Base-by-base conservation (phyloP, 2,797 vertebrate genomes). In the Leucoraja ocellata region DNA sequence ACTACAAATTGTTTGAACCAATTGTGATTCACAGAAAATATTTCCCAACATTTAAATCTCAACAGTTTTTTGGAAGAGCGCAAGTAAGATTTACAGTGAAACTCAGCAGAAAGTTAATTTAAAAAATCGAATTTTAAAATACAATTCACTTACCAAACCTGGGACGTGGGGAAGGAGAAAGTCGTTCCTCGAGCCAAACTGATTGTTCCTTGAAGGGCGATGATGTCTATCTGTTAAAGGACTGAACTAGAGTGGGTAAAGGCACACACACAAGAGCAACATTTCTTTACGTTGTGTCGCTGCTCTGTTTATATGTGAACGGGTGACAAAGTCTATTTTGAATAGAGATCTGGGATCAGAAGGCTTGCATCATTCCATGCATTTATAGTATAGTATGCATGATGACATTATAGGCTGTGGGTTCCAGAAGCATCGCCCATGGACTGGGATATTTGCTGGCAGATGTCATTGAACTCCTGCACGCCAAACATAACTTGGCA, bases 301-400 rank as follows among this genome's bases (percentile, higher is more conserved):
- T 7, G 94, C 94, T 94, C 94, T 95, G 96, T 97, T 96, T 97
- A 97, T 97, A 95, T 94, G 95, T 94, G 95, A 95, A 95, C 92
- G 93, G 94, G 94, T 95, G 95, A 95, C 94, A 96, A 95, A 95
- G 94, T 95, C 96, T 96, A 95, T 96, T 96, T 95, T 94, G 95
- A 95, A 94, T 94, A 95, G 95, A 95, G 95, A 91, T 95, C 93
- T 95, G 95, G 94, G 94, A 95, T 94, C 0, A 86, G 95, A 95
- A 96, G 95, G 95, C 95, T 95, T 93, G 90, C 91, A 94, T 94
- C 95, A 95, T 95, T 96, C 96, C 95, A 95, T 95, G 96, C 96
- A 96, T 95, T 95, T 95, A 94, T 95, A 95, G 96, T 94, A 95
- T 95, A 95, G 95, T 95, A 95, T 95, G 95, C 96, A 95, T 96